Conservation (phyloP, 2,113 vertebrate genomes). For the Centrocercus urophasianus region DNA sequence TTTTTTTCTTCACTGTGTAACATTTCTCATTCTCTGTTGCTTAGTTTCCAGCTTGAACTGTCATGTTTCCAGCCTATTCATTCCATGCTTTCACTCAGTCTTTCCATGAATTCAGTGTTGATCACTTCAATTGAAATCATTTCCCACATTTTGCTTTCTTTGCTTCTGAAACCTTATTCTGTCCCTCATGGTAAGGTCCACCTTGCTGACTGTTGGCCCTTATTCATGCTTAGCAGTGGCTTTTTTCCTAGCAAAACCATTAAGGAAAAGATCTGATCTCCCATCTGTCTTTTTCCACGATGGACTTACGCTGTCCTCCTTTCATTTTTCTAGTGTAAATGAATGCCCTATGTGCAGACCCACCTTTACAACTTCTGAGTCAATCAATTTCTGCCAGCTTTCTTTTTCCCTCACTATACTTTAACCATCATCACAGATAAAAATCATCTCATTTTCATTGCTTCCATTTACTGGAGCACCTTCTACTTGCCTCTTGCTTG, state of each 20-base stretch:
- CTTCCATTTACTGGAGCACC: background rate
- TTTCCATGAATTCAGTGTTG: background rate
- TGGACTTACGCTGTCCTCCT: background rate
- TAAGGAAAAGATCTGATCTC: background rate
- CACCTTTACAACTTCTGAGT: background rate
- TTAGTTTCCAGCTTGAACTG: conserved; percentile 34
- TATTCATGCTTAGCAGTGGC: background rate
- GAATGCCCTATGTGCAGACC: background rate
- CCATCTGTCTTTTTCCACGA: background rate
- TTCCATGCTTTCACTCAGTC: background rate
- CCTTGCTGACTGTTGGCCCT: background rate
- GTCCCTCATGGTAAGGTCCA: background rate
- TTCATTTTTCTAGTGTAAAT: background rate
- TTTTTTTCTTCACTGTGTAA: conserved; percentile 33
- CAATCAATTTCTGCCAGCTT: background rate
- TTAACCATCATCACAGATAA: background rate
- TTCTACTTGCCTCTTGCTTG: background rate
- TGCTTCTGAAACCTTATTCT: background rate
- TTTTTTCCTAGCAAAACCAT: conserved; percentile 1
- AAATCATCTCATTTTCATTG: background rate
- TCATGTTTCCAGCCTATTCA: background rate
- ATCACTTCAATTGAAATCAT: background rate
- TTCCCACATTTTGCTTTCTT: background rate
- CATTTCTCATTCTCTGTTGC: conserved; percentile 37
- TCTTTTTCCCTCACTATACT: background rate